These are phyloP conservation scores for Myioborus miniatus DNA, from an alignment of 2,797 vertebrate species.

Conservation along the genomic window DNA sequence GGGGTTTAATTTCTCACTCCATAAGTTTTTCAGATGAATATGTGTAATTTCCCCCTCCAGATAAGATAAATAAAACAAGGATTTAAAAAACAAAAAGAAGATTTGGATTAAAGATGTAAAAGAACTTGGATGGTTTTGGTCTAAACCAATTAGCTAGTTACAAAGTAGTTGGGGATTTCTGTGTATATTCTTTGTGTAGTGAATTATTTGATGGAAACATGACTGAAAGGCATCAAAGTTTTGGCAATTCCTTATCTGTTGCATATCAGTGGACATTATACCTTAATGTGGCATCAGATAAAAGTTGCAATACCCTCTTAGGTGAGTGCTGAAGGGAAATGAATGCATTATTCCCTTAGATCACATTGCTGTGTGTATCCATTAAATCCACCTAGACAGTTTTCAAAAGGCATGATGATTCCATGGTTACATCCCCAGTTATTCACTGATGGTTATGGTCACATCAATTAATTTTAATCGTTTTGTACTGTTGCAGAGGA, in stretches of 20 bases:
- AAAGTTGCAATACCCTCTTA: conserved; percentile 40
- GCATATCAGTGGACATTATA: neutral
- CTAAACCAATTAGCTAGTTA: neutral
- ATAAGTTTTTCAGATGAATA: neutral
- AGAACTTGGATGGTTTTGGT: neutral
- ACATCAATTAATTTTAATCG: conserved; percentile 34
- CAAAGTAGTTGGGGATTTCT: neutral
- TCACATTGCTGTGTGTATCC: neutral
- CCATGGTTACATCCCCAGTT: neutral
- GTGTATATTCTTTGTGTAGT: neutral
- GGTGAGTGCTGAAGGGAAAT: conserved; percentile 20
- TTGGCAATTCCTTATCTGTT: conserved; percentile 21
- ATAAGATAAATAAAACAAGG: neutral
- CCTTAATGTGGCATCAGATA: conserved; percentile 24
- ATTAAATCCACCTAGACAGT: conserved; percentile 4
- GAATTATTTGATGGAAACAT: neutral
- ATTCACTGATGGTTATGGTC: neutral
- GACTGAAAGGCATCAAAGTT: conserved; percentile 29
- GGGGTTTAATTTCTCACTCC: neutral
- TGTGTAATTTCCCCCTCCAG: neutral
- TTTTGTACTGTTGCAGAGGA: neutral
- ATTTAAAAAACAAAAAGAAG: neutral
- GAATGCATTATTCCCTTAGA: conserved; percentile 60
- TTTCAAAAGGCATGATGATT: neutral
- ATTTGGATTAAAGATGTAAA: neutral